A percentile compares a stretch with the other conserved stretches of the same genome.
These are phyloP conservation scores for Oncorhynchus mykiss DNA, from an alignment of 2,113 vertebrate species.

Conservation along the genomic window DNA sequence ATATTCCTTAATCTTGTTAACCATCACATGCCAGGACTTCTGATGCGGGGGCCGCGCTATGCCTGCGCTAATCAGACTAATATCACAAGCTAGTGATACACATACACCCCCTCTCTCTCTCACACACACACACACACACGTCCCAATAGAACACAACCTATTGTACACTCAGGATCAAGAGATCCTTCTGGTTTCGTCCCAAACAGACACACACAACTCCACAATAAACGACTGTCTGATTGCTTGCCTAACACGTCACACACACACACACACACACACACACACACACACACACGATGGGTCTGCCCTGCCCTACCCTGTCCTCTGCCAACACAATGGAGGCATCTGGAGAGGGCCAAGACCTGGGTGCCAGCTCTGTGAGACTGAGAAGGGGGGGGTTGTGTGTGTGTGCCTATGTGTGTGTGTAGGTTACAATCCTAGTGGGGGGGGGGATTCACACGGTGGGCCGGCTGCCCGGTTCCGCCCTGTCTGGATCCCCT, in stretches of 20 bases:
- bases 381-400: not conserved
- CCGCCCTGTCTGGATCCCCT: not conserved
- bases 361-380: no score
- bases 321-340: not conserved
- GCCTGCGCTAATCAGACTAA: slow-evolving; percentile 55
- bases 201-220: not conserved
- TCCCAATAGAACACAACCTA: not conserved
- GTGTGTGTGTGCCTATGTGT: slow-evolving; percentile 4
- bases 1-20: slow-evolving; percentile 68
- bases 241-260: not conserved
- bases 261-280: slow-evolving; percentile 11
- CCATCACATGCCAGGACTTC: slow-evolving; percentile 58
- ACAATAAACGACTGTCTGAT: not conserved
- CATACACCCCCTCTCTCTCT: not conserved
- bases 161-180: not conserved
- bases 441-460: not conserved
- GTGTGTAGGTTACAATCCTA: not conserved
- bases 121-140: not conserved
- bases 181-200: not conserved
- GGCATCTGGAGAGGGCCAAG: no score
- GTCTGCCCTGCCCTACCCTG: not conserved
- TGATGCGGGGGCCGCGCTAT: slow-evolving; percentile 37
- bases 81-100: slow-evolving; percentile 6
- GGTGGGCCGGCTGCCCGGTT: not conserved
- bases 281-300: not conserved